Conservation (phyloP, 2,113 vertebrate genomes). For the Fukomys damarensis region DNA sequence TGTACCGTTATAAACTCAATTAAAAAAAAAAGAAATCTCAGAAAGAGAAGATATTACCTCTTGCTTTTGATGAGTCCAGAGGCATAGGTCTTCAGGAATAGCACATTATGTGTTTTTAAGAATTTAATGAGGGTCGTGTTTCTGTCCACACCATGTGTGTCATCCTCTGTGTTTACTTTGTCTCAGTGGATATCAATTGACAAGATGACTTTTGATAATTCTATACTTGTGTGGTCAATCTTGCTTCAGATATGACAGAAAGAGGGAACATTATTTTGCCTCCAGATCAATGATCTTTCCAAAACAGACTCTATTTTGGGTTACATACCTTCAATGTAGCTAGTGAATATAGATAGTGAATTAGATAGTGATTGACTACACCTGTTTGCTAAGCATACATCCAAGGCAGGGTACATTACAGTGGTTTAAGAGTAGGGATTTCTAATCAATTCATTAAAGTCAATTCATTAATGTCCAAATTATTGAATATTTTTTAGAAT, state of each 20-base stretch:
- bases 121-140: background rate
- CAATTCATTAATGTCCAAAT: background rate
- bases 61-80: background rate
- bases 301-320: background rate
- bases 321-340: background rate
- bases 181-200: background rate
- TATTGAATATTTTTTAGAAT: background rate
- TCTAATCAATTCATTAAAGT: background rate
- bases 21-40: background rate
- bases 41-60: background rate
- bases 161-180: background rate
- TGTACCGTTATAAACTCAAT: too few species aligned
- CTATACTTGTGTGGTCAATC: background rate
- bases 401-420: background rate
- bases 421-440: background rate
- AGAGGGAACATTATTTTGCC: background rate
- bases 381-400: background rate
- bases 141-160: background rate
- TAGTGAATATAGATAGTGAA: background rate
- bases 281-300: background rate
- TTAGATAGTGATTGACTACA: background rate
- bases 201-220: background rate
- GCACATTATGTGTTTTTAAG: background rate
- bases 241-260: slow-evolving; percentile 8
- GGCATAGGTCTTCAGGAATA: background rate